Conservation (phyloP, 2,797 vertebrate genomes). For the Echiichthys vipera region DNA sequence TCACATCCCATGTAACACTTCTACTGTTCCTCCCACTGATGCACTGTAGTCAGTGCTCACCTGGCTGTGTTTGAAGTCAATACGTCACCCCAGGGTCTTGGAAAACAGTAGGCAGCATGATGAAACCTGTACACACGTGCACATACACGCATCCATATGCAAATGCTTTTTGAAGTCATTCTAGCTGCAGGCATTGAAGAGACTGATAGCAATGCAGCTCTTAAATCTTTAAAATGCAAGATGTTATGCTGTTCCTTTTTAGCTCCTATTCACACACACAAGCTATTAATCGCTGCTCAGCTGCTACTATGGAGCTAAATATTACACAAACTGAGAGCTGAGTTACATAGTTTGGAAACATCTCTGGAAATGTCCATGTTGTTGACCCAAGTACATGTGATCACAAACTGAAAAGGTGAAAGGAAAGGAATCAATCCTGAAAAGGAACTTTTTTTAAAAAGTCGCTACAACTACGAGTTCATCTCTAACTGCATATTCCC, state of each 20-base stretch:
- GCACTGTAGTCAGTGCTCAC: constrained; percentile 36
- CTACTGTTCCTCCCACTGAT: constrained; percentile 28
- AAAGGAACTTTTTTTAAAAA: not conserved
- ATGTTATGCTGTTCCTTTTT: constrained; percentile 38
- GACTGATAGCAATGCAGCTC: constrained; percentile 40
- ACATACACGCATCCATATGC: constrained; percentile 35
- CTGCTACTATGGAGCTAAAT: constrained; percentile 26
- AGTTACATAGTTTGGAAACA: not conserved
- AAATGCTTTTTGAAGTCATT: constrained; percentile 53
- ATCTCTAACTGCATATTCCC: not conserved
- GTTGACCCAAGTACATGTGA: not conserved
- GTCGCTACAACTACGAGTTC: not conserved
- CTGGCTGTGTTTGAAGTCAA: constrained; percentile 63
- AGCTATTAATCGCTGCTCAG: constrained; percentile 15
- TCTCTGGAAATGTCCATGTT: not conserved
- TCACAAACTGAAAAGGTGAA: not conserved
- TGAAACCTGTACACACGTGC: constrained; percentile 49
- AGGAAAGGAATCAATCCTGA: not conserved
- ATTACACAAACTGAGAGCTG: not conserved
- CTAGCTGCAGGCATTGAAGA: constrained; percentile 42
- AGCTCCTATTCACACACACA: constrained; percentile 16
- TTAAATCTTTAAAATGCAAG: constrained; percentile 63
- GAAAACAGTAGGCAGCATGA: constrained; percentile 46
- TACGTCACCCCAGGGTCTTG: constrained; percentile 47
- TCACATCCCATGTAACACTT: constrained; percentile 17